These are phyloP conservation scores for Bombycilla garrulus DNA, from an alignment of 2,113 vertebrate genomes.

Conservation along the genomic window DNA sequence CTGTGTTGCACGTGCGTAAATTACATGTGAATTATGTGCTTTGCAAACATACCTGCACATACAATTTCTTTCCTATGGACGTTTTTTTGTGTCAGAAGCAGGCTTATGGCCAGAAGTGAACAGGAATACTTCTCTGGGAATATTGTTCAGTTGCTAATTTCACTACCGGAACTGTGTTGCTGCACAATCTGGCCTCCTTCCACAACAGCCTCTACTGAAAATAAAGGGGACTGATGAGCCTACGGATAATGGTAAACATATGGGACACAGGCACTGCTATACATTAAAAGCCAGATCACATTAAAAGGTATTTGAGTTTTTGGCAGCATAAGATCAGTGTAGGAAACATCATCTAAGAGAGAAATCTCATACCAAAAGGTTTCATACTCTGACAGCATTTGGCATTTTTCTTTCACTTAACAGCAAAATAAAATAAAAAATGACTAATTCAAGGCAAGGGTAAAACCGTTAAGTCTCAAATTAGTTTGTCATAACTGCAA, in stretches of 20 bases:
- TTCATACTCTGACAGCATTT: constrained; percentile 27
- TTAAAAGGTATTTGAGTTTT: constrained; percentile 74
- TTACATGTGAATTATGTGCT: neutral
- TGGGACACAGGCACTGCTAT: constrained; percentile 64
- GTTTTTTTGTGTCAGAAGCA: constrained; percentile 36
- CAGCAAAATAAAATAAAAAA: constrained; percentile 8
- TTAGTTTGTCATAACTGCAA: constrained; percentile 60
- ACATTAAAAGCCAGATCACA: constrained; percentile 70
- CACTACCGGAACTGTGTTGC: constrained; percentile 76
- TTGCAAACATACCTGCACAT: neutral
- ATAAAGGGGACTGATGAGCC: constrained; percentile 72
- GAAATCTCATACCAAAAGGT: constrained; percentile 47
- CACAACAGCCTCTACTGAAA: constrained; percentile 72
- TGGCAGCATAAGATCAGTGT: constrained; percentile 62
- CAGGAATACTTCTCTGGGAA: constrained; percentile 73
- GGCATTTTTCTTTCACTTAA: neutral
- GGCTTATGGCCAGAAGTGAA: constrained; percentile 63
- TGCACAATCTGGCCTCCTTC: constrained; percentile 70
- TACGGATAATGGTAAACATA: constrained; percentile 79
- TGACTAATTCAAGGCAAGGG: constrained; percentile 53
- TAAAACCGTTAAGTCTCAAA: constrained; percentile 51
- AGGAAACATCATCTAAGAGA: constrained; percentile 65
- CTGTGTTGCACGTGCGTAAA: neutral
- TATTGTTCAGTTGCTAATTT: constrained; percentile 80
- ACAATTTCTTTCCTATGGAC: neutral